A percentile compares a stretch with the other conserved stretches of the same genome.
Conservation (phyloP, 2,113 vertebrate species). For the Aldabrachelys gigantea region DNA sequence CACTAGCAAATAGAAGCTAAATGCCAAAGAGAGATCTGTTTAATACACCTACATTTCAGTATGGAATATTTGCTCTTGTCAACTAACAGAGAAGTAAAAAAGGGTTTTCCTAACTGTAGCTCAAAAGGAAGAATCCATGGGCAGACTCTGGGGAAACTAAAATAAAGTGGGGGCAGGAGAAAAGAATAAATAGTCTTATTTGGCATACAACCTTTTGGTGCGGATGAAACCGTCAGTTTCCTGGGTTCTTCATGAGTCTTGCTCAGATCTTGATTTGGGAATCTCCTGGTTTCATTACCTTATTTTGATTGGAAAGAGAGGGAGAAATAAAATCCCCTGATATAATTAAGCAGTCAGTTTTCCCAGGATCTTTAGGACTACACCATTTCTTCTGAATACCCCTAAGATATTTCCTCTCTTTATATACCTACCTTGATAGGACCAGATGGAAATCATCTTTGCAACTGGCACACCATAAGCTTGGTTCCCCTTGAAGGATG, state of each 20-base stretch:
- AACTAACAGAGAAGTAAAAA: not conserved
- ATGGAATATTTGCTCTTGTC: not conserved
- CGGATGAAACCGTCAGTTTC: not conserved
- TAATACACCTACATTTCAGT: not conserved
- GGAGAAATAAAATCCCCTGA: not conserved
- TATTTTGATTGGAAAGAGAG: not conserved
- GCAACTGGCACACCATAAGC: not conserved
- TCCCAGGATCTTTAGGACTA: not conserved
- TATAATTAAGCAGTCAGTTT: not conserved
- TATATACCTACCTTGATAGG: not conserved
- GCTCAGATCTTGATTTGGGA: not conserved
- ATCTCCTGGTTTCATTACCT: not conserved
- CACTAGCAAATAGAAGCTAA: not conserved
- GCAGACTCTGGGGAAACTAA: not conserved
- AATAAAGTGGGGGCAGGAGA: not conserved
- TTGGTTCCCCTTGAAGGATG: not conserved
- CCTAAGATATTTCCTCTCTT: not conserved
- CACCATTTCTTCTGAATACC: not conserved
- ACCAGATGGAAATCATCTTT: not conserved
- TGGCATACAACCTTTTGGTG: not conserved
- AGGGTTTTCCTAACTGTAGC: not conserved
- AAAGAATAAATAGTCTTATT: not conserved
- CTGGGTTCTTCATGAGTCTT: not conserved
- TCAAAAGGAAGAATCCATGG: not conserved
- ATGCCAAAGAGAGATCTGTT: not conserved